phyloP scores from a whole-genome alignment of 2,888 invertebrate species.

The Hypsopygia costalis region DNA sequence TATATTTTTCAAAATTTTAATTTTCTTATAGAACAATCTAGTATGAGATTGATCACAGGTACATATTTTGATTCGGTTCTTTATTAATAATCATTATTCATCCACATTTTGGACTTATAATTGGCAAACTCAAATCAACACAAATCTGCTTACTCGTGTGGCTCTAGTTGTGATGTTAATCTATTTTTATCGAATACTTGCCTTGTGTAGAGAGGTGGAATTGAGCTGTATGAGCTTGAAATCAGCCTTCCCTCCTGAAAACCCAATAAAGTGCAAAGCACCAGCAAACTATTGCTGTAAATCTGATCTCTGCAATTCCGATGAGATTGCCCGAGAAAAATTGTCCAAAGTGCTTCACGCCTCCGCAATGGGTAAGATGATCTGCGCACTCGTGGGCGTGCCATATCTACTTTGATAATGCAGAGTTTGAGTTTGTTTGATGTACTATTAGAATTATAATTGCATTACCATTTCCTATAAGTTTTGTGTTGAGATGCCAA shows the following conservation, averaged over 20 bases:
- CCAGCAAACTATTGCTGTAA: constrained; percentile 67
- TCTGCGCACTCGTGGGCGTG: constrained; percentile 56
- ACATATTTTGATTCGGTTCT: constrained; percentile 30
- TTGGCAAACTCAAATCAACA: constrained; percentile 67
- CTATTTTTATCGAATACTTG: constrained; percentile 56
- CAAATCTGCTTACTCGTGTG: constrained; percentile 35
- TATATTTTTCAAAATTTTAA: not conserved
- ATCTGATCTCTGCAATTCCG: constrained; percentile 67
- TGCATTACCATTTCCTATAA: constrained; percentile 65
- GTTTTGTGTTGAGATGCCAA: constrained; percentile 78
- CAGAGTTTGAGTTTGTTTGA: constrained; percentile 71
- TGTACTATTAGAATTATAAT: constrained; percentile 68
- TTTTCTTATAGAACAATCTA: not conserved
- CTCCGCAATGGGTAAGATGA: constrained; percentile 61
- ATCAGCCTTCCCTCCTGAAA: constrained; percentile 78
- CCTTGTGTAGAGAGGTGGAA: constrained; percentile 64
- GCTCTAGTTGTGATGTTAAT: constrained; percentile 38
- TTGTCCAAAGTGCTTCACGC: constrained; percentile 49
- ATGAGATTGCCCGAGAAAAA: constrained; percentile 53
- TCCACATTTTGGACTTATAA: constrained; percentile 21
- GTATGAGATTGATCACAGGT: constrained; percentile 21
- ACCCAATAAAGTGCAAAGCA: constrained; percentile 62
- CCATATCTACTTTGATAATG: constrained; percentile 56
- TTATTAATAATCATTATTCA: constrained; percentile 15
- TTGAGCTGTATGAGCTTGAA: constrained; percentile 79